Evolutionary conservation across 2,113 vertebrate species (phyloP).

Genomic region (Cacatua alba): DNA sequence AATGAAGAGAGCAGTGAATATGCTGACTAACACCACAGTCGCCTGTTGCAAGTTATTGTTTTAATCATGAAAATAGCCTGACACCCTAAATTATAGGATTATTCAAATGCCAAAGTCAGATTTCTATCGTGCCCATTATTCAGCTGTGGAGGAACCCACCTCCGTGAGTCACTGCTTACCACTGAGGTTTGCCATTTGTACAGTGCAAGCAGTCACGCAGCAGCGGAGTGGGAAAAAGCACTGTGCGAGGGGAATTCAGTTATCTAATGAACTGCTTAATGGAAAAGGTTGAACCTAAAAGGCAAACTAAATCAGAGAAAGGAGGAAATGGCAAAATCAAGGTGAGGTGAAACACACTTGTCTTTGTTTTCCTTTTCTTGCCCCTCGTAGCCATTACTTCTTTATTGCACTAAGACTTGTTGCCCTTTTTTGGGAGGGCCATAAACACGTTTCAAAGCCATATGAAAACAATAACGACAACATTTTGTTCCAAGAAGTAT

Average conservation of each 20-base stretch:
- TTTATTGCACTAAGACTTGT: not conserved
- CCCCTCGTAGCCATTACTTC: rapidly evolving
- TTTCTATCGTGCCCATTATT: rapidly evolving
- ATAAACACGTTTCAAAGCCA: not conserved
- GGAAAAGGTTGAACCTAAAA: not conserved
- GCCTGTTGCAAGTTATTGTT: not conserved
- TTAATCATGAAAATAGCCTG: not conserved
- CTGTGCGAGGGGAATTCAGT: not conserved
- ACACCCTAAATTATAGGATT: not conserved
- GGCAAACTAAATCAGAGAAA: not conserved
- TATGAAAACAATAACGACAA: not conserved
- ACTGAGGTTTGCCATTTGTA: rapidly evolving
- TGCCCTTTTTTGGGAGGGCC: not conserved
- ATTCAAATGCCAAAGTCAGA: not conserved
- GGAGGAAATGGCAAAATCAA: not conserved
- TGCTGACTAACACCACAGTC: rapidly evolving
- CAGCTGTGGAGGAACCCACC: not conserved
- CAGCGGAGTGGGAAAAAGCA: not conserved
- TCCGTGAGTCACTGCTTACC: rapidly evolving
- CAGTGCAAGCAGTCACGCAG: rapidly evolving
- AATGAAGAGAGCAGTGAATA: not conserved
- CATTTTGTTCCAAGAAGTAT: not conserved
- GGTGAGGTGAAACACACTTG: not conserved
- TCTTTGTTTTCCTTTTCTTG: not conserved
- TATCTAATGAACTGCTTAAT: rapidly evolving